phyloP scores from a whole-genome alignment of 2,797 vertebrate genomes.

The Acestrorhynchus altus region DNA sequence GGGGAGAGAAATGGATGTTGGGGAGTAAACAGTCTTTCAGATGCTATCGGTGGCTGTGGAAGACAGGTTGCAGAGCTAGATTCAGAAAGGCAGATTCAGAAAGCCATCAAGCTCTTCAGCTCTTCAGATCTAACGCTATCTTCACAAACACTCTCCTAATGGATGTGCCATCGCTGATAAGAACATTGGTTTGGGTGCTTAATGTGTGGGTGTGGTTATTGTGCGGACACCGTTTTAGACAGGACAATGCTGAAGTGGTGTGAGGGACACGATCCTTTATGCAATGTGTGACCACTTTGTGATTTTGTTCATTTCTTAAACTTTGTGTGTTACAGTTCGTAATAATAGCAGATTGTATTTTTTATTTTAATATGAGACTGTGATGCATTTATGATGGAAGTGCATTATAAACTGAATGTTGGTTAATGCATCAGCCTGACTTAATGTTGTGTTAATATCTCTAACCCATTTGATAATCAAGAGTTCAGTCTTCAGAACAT shows the following conservation, averaged over 20 bases:
- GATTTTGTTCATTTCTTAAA: too few relatives aligned
- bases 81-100: background rate
- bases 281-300: too few relatives aligned
- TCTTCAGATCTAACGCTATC: slow-evolving; percentile 4
- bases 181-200: background rate
- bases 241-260: background rate
- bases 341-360: too few relatives aligned
- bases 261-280: background rate
- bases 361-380: too few relatives aligned
- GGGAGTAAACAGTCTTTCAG: slow-evolving; percentile 35
- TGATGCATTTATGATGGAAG: too few relatives aligned
- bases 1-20: slow-evolving; percentile 20
- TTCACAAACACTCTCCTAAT: background rate
- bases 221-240: background rate
- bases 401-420: too few relatives aligned
- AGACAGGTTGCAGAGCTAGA: slow-evolving; percentile 8
- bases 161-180: slow-evolving; percentile 7
- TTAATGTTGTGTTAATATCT: too few relatives aligned
- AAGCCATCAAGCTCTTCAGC: background rate
- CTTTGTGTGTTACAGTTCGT: too few relatives aligned
- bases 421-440: too few relatives aligned
- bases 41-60: slow-evolving; percentile 24
- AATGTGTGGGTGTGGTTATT: background rate
- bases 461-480: too few relatives aligned
- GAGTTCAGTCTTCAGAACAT: too few relatives aligned